Conservation (phyloP, 2,113 vertebrate species). For the Stomatorhinus ivindoensis region DNA sequence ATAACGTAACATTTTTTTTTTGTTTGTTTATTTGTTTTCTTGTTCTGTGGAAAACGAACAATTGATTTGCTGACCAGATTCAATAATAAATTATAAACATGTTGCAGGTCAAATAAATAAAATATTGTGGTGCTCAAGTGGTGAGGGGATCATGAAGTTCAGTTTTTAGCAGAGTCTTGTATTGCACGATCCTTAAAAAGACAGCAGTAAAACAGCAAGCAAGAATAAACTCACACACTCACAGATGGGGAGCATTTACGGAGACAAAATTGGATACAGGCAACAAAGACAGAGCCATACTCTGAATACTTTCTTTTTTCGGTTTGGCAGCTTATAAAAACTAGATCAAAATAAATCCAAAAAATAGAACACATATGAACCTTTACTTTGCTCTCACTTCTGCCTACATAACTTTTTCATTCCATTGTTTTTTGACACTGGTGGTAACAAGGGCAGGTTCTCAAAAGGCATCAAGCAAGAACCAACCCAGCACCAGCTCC, state of each 20-base stretch:
- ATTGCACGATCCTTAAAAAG: neutral
- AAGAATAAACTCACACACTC: neutral
- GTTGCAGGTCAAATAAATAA: neutral
- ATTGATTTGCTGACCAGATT: neutral
- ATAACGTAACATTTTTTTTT: neutral
- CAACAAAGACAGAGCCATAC: neutral
- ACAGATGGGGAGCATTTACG: neutral
- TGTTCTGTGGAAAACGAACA: neutral
- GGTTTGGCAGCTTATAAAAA: neutral
- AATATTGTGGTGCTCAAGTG: neutral
- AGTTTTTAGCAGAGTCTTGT: neutral
- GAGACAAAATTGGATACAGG: neutral
- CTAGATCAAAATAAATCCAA: neutral
- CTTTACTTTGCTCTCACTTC: neutral
- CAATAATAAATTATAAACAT: neutral
- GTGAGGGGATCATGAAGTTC: neutral
- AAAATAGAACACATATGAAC: neutral
- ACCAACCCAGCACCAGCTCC: neutral
- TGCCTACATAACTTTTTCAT: neutral
- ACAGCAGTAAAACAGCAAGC: neutral
- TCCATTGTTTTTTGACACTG: neutral
- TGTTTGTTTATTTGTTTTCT: neutral
- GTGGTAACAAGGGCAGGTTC: neutral
- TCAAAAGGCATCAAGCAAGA: neutral
- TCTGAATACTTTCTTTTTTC: neutral